These are phyloP conservation scores for Zingel zingel DNA, from an alignment of 2,113 vertebrate genomes.

Conservation along the genomic window DNA sequence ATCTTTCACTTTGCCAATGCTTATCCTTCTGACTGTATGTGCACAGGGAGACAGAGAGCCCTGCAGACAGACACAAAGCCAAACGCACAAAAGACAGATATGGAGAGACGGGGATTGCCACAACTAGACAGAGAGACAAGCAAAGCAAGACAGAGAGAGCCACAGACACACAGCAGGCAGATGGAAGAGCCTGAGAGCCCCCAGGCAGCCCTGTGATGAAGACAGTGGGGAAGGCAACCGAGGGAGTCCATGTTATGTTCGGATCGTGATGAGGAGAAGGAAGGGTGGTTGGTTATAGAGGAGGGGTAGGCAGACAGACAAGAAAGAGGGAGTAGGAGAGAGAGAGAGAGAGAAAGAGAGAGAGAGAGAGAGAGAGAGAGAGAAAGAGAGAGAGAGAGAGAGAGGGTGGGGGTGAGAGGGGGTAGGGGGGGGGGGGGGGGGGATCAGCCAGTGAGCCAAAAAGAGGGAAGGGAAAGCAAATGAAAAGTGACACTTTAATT, in stretches of 20 bases:
- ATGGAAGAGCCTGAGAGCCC: conserved; percentile 78
- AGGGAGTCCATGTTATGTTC: conserved; percentile 74
- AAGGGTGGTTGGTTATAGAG: conserved; percentile 41
- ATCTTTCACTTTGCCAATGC: conserved; percentile 35
- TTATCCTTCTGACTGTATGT: conserved; percentile 36
- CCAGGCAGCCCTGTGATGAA: conserved; percentile 78
- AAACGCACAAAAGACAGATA: conserved; percentile 60
- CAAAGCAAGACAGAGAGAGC: conserved; percentile 66
- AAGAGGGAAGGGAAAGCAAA: conserved; percentile 85
- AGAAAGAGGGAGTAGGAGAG: conserved; percentile 48
- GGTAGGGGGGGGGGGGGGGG: too few species aligned
- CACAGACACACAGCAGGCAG: conserved; percentile 76
- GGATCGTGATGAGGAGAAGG: conserved; percentile 61
- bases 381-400: conserved; percentile 15
- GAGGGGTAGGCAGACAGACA: conserved; percentile 42
- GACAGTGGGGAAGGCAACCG: conserved; percentile 75
- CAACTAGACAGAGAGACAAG: conserved; percentile 69
- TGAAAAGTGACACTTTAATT: conserved; percentile 89
- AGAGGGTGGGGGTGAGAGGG: conserved; percentile 20
- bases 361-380: conserved; percentile 2
- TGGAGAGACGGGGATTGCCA: conserved; percentile 63
- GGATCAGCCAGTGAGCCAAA: conserved; percentile 73
- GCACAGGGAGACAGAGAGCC: conserved; percentile 34
- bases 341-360: conserved; percentile 18
- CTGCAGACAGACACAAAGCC: conserved; percentile 57